Evolutionary conservation across 2,797 vertebrate species (phyloP), one percentile per base, ranked within the genome.

Genomic region (Xiphorhynchus erythropygius): DNA sequence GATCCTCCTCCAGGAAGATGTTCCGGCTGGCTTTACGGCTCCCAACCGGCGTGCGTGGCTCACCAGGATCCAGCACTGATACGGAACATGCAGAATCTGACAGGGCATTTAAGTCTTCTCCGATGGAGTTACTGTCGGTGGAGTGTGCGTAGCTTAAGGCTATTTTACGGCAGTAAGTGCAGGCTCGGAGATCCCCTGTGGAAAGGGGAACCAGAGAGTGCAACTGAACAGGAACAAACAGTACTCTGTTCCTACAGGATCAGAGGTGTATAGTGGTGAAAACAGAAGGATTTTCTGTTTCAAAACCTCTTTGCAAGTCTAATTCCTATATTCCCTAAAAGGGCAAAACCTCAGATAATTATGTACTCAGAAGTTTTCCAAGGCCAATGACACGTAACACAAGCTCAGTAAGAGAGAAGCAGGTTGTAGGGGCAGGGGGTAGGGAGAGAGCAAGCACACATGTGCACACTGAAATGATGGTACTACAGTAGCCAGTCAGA

Each of bases 1-100:
- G 97, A 95, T 99, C 99, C 95, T 99, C 99, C 97, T 99, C 99
- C 42, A 99, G 98, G 96, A 99, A 99, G 96, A 99, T 99, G 97
- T 99, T 99, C 82, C 99, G 98, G 97, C 99, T 99, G 83, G 99
- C 98, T 97, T 99, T 99, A 35, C 99, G 98, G 47, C 99, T 99
- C 11, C 99, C 98, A 23, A 99, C 98, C 0, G 99, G 99, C 0
- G 99, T 99, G 63, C 99, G 98, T 0, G 99, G 99, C 95, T 99
- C 99, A 1, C 97, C 98, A 21, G 99, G 99, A 96, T 99, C 99
- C 97, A 99, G 92, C 59, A 98, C 94, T 21, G 98, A 99, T 39
- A 99, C 97, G 1, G 99, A 99, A 91, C 97, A 98, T 0, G 99
- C 96, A 2, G 99, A 99, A 97, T 99, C 99, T 0, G 99, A 99